Evolutionary conservation across 2,888 invertebrate genomes (phyloP).

Genomic region (Doris montereyensis): DNA sequence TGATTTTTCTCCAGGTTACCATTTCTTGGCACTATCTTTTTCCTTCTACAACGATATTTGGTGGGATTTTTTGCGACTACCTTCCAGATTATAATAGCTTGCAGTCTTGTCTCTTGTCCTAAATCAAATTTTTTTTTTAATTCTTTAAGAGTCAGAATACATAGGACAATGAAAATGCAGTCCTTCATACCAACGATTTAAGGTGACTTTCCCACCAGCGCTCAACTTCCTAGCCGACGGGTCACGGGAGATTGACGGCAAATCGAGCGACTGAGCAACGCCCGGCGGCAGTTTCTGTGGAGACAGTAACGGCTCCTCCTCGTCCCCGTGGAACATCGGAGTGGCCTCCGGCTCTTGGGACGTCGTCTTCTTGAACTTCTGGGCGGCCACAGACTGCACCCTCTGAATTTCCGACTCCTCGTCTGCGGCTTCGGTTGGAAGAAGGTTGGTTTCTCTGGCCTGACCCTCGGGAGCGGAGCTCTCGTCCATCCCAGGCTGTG

Average conservation of each 20-base stretch:
- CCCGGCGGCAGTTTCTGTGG: slow-evolving; percentile 22
- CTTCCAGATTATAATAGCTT: no score
- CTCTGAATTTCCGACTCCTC: not conserved
- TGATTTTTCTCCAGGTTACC: no score
- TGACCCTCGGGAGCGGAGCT: not conserved
- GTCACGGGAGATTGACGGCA: not conserved
- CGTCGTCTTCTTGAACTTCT: slow-evolving; percentile 41
- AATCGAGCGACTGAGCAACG: no score
- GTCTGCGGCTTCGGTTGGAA: not conserved
- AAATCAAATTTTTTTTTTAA: no score
- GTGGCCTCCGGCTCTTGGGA: no score
- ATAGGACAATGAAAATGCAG: no score
- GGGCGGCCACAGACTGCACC: slow-evolving; percentile 35
- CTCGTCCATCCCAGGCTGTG: not conserved
- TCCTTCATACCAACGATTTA: no score
- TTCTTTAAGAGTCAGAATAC: no score
- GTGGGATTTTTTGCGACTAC: no score
- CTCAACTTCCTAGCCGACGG: slow-evolving; percentile 32
- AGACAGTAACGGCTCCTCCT: slow-evolving; percentile 11
- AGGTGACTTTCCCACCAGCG: slow-evolving; percentile 31
- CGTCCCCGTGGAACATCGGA: slow-evolving; percentile 12
- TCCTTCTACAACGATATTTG: no score
- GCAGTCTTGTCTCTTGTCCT: no score
- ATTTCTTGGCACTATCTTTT: no score
- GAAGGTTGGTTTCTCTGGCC: not conserved